These are phyloP conservation scores for Polypedilum vanderplanki DNA, from an alignment of 1,140 invertebrate genomes.

Conservation along the genomic window DNA sequence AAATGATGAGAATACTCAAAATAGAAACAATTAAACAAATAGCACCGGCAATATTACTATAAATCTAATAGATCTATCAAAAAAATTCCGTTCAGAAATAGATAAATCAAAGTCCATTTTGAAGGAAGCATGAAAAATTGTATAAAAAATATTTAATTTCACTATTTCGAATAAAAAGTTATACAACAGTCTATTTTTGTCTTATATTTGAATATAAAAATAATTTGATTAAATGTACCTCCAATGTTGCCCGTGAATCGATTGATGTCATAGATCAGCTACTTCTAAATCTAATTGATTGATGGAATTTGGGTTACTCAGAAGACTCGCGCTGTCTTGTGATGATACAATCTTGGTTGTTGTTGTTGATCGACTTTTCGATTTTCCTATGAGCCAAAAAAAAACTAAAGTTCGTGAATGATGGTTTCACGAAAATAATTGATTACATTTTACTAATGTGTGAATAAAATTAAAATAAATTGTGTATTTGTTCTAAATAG, in stretches of 20 bases:
- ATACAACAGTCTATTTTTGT: neutral
- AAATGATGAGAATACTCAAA: constrained; percentile 62
- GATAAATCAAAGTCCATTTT: neutral
- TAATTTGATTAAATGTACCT: constrained; percentile 40
- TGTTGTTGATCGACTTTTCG: constrained; percentile 35
- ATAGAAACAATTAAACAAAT: constrained; percentile 62
- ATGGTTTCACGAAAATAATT: constrained; percentile 31
- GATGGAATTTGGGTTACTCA: constrained; percentile 46
- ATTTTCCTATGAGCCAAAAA: constrained; percentile 45
- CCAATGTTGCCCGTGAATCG: constrained; percentile 42
- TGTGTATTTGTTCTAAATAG: constrained; percentile 29
- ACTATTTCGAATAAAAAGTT: constrained; percentile 20
- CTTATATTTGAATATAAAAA: constrained; percentile 28
- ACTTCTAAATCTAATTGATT: constrained; percentile 41
- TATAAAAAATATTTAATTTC: neutral
- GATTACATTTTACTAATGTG: constrained; percentile 34
- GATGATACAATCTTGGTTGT: constrained; percentile 38
- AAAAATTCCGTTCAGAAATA: constrained; percentile 32
- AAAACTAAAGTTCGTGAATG: constrained; percentile 43
- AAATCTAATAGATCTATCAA: constrained; percentile 54
- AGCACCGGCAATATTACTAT: constrained; percentile 59
- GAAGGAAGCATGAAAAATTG: neutral
- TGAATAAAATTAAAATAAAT: constrained; percentile 23
- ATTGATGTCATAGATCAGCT: constrained; percentile 50
- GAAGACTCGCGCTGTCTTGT: constrained; percentile 40